Evolutionary conservation across 2,797 vertebrate species (phyloP), one percentile per base, ranked within the genome.

Genomic region (Eospalax fontanierii): DNA sequence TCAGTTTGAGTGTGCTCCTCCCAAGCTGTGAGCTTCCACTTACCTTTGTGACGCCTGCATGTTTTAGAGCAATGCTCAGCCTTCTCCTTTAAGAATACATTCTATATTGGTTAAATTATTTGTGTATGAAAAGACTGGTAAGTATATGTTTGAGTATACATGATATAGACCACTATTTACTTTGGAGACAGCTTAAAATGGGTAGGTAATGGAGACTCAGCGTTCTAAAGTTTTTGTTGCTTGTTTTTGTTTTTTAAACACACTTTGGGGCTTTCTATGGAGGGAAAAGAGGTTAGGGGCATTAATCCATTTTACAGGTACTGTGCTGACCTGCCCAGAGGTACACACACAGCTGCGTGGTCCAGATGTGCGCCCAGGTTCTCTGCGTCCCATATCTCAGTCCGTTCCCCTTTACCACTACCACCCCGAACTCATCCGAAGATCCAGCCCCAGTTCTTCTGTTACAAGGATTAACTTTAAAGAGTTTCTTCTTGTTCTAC

Each of bases 381-480:
- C 92, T 86, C 83, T 73, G n/a, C 19, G 28, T 59, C 43, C n/a
- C 3, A 0, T 35, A 10, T 46, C 89, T 75, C 50, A 10, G 22
- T 82, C 79, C 18, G 54, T 81, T 83, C 66, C n/a, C 43, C 18
- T 84, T 90, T 38, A 40, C 50, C 59, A 30, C 70, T 57, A 54
- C n/a, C 73, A 63, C 73, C 74, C 84, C 68, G 89, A 85, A 21
- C 19, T 75, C 81, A 11, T 73, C 59, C 24, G 1, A 68, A 43
- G 43, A 82, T 79, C 30, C 35, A 28, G 18, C 73, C 50, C 76
- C 8, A 79, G 30, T 40, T 92, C n/a, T 89, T 87, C 19, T 35
- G 43, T 94, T 65, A 43, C n/a, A 26, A 82, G 59, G 54, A 71
- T 74, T 90, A 92, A 88, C 82, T 94, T 87, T 43, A 71, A 24